Conservation (phyloP, 1,140 invertebrate genomes). For the Sarcophaga peregrina region DNA sequence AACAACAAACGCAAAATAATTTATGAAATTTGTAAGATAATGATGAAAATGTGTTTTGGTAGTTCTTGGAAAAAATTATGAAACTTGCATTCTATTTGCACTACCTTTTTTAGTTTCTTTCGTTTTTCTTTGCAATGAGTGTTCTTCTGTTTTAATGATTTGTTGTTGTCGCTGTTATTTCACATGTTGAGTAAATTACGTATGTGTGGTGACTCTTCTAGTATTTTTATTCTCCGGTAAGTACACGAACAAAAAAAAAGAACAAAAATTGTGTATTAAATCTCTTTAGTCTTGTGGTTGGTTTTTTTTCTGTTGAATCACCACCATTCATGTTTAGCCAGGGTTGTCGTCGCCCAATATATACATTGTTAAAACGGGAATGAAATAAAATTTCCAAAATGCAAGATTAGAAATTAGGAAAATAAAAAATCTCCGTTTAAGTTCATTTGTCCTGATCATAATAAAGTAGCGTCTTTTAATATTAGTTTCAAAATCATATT, state of each 20-base stretch:
- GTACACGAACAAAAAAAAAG: neutral
- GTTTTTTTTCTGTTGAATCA: conserved; percentile 2
- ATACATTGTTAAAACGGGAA: neutral
- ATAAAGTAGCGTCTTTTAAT: no score
- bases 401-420: no score
- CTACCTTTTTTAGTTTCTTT: neutral
- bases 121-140: neutral
- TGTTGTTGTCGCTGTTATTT: neutral
- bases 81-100: neutral
- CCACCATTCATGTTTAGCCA: neutral
- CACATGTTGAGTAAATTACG: neutral
- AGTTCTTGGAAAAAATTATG: neutral
- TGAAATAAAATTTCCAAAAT: neutral
- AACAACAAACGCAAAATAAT: no score
- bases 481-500: no score
- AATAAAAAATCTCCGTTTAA: no score
- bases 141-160: neutral
- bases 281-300: neutral
- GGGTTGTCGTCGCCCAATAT: neutral
- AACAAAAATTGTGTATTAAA: conserved; percentile 1
- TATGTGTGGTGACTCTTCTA: neutral
- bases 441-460: no score
- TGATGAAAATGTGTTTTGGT: no score
- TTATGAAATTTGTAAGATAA: no score
- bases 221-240: neutral